These are phyloP conservation scores for Cossypha dichroa DNA, from an alignment of 2,797 vertebrate species.

Conservation along the genomic window DNA sequence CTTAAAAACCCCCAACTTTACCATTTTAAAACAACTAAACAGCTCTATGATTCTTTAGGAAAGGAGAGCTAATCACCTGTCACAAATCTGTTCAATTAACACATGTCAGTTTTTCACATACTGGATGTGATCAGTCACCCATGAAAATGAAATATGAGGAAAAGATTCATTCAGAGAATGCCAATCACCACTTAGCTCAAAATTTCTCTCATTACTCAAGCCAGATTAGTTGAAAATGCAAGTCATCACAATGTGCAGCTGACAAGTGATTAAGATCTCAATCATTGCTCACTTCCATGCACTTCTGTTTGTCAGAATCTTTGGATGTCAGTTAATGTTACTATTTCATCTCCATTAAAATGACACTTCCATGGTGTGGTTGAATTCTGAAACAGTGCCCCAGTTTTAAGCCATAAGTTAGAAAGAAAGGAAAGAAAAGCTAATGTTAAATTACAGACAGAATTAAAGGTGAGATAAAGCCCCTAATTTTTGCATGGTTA, in stretches of 20 bases:
- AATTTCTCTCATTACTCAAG: conserved; percentile 64
- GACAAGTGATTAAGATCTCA: conserved; percentile 67
- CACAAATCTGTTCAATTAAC: conserved; percentile 54
- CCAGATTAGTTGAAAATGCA: conserved; percentile 60
- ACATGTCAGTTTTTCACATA: conserved; percentile 41
- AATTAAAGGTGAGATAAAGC: conserved; percentile 42
- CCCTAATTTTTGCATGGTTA: conserved; percentile 18
- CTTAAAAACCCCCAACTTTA: background rate
- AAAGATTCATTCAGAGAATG: conserved; percentile 64
- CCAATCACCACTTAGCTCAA: conserved; percentile 46
- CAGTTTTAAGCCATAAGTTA: conserved; percentile 14
- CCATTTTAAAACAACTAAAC: background rate
- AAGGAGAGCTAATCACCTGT: conserved; percentile 46
- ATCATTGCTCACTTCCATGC: conserved; percentile 39
- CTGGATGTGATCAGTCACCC: conserved; percentile 43
- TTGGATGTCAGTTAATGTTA: conserved; percentile 53
- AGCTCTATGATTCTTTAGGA: background rate
- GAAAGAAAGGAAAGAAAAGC: conserved; percentile 28
- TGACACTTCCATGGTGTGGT: conserved; percentile 31
- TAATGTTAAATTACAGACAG: background rate
- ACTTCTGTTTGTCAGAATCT: conserved; percentile 55
- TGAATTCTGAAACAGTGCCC: conserved; percentile 15
- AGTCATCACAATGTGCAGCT: conserved; percentile 53
- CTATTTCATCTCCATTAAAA: conserved; percentile 55
- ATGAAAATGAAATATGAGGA: conserved; percentile 60